Conservation (phyloP, 2,113 vertebrate species). For the Ageneiosus marmoratus region DNA sequence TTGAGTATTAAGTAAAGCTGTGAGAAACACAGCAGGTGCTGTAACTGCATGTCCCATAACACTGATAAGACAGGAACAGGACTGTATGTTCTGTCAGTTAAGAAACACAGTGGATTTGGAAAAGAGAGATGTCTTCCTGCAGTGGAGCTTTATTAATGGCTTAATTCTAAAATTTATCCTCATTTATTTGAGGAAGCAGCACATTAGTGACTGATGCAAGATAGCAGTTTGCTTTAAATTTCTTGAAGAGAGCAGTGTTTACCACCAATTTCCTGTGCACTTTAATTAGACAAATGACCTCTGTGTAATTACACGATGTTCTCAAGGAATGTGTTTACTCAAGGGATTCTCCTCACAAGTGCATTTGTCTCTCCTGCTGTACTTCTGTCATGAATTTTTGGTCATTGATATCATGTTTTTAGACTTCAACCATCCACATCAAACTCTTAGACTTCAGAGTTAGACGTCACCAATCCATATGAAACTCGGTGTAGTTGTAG, state of each 20-base stretch:
- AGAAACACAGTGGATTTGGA: neutral
- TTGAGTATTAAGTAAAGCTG: too few relatives aligned
- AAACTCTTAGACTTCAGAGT: too few relatives aligned
- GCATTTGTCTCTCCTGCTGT: constrained; percentile 9
- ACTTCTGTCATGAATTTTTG: too few relatives aligned
- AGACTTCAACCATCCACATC: too few relatives aligned
- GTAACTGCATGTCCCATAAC: neutral
- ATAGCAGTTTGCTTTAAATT: constrained; percentile 36
- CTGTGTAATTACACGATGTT: constrained; percentile 47
- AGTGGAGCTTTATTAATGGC: neutral
- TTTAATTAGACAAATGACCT: constrained; percentile 49
- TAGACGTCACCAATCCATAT: too few relatives aligned
- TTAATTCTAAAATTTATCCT: neutral
- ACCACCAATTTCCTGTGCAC: constrained; percentile 48
- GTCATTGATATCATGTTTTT: too few relatives aligned
- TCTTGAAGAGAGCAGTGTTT: constrained; percentile 29
- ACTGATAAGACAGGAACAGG: neutral
- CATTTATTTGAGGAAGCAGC: neutral
- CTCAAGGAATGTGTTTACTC: constrained; percentile 37
- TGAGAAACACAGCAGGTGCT: neutral
- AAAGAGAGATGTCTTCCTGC: neutral
- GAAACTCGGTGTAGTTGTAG: too few relatives aligned
- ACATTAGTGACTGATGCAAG: neutral
- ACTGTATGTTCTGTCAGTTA: neutral
- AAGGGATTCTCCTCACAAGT: constrained; percentile 43